Percentiles rank a stretch among this genome's conserved stretches.
Conservation (phyloP, 2,888 invertebrate species). For the Drosophila sordidula region DNA sequence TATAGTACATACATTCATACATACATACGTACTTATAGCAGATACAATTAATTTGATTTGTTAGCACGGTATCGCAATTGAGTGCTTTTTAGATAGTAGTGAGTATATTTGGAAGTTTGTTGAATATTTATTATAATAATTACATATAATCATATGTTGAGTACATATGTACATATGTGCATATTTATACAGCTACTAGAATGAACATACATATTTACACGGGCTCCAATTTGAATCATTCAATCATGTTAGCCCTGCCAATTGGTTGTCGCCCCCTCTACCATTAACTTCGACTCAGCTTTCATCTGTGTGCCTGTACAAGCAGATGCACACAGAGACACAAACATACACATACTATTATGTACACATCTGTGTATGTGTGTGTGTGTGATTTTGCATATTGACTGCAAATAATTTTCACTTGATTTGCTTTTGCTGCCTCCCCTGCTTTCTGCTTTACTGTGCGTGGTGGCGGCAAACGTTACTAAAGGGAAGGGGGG, state of each 20-base stretch:
- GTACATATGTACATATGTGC: too few species aligned
- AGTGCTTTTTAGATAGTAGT: conserved; percentile 20
- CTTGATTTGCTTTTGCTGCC: conserved; percentile 65
- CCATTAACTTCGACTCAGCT: conserved; percentile 48
- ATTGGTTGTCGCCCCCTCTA: conserved; percentile 29
- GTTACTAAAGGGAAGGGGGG: conserved; percentile 46
- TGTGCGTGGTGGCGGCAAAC: conserved; percentile 17
- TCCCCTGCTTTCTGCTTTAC: conserved; percentile 12
- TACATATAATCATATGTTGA: neutral
- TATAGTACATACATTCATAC: conserved; percentile 22
- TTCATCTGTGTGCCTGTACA: conserved; percentile 32
- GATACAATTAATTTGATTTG: conserved; percentile 70
- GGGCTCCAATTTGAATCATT: conserved; percentile 40
- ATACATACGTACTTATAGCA: conserved; percentile 19
- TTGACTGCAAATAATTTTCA: conserved; percentile 77
- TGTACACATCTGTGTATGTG: conserved; percentile 1
- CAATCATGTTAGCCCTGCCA: conserved; percentile 37
- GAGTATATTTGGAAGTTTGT: conserved; percentile 5
- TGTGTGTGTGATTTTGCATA: conserved; percentile 62
- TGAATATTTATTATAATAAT: conserved; percentile 4
- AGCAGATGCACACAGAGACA: conserved; percentile 2
- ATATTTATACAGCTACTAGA: too few species aligned
- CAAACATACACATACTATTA: neutral
- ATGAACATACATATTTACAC: conserved; percentile 5
- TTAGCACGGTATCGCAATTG: conserved; percentile 45